phyloP scores from a whole-genome alignment of 2,797 vertebrate genomes.

The Scolopax bukidnonensis region DNA sequence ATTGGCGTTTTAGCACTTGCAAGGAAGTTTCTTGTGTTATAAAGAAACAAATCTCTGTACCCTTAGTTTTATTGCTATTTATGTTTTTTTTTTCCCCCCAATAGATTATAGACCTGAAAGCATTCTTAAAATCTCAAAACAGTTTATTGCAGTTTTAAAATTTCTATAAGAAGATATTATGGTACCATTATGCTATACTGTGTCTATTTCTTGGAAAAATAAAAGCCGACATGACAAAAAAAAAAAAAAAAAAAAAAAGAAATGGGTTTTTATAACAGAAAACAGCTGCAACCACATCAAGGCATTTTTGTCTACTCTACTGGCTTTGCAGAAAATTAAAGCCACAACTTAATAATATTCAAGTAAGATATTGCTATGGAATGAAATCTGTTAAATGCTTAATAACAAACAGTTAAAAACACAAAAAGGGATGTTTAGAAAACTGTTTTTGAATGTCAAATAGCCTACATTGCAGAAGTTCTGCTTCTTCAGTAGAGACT shows the following conservation, averaged over 20 bases:
- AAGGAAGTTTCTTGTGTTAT: not conserved
- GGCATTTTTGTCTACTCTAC: slow-evolving; percentile 60
- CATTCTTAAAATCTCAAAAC: not conserved
- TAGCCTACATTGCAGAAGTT: not conserved
- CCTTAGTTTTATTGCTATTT: not conserved
- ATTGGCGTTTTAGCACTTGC: not conserved
- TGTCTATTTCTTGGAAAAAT: not conserved
- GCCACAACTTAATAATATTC: slow-evolving; percentile 50
- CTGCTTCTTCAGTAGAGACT: not conserved
- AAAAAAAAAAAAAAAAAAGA: not conserved
- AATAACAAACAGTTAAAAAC: slow-evolving; percentile 63
- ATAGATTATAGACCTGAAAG: not conserved
- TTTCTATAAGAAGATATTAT: not conserved
- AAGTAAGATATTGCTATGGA: slow-evolving; percentile 20
- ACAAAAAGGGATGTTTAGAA: not conserved
- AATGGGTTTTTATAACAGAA: slow-evolving; percentile 47
- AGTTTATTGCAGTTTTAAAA: not conserved
- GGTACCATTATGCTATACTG: not conserved
- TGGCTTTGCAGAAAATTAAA: slow-evolving; percentile 66
- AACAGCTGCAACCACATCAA: slow-evolving; percentile 72
- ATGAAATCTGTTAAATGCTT: slow-evolving; percentile 59
- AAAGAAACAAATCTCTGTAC: not conserved
- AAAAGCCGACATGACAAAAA: not conserved
- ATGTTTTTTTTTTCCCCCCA: not conserved
- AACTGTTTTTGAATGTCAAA: slow-evolving; percentile 9